Conservation (phyloP, 2,797 vertebrate genomes). For the Propithecus perrieri region DNA sequence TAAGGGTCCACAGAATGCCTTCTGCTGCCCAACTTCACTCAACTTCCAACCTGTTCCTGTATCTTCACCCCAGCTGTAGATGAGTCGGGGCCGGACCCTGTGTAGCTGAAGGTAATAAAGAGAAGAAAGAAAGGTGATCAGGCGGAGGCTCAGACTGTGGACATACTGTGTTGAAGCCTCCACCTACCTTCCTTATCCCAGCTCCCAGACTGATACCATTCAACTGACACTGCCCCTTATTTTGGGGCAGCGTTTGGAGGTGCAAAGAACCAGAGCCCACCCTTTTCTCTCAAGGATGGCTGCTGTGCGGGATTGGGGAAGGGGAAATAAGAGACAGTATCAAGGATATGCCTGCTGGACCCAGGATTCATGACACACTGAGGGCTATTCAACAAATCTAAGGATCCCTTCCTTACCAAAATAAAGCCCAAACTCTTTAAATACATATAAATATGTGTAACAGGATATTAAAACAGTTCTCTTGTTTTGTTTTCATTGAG, state of each 20-base stretch:
- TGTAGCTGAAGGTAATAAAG: background rate
- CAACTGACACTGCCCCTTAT: background rate
- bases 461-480: background rate
- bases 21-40: background rate
- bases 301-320: background rate
- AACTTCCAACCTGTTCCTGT: accelerated
- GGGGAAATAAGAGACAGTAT: accelerated
- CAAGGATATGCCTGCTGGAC: background rate
- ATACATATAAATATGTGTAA: background rate
- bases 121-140: background rate
- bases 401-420: background rate
- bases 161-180: accelerated
- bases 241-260: background rate
- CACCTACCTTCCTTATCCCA: background rate
- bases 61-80: accelerated
- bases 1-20: too few relatives aligned
- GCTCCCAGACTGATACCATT: accelerated
- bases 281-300: background rate
- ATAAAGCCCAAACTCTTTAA: background rate
- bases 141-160: too few relatives aligned
- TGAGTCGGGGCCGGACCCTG: background rate
- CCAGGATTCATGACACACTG: background rate
- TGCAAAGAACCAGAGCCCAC: background rate
- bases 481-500: background rate
- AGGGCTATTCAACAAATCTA: background rate